Conservation (phyloP, 1,140 invertebrate genomes). For the Microplitis mediator region DNA sequence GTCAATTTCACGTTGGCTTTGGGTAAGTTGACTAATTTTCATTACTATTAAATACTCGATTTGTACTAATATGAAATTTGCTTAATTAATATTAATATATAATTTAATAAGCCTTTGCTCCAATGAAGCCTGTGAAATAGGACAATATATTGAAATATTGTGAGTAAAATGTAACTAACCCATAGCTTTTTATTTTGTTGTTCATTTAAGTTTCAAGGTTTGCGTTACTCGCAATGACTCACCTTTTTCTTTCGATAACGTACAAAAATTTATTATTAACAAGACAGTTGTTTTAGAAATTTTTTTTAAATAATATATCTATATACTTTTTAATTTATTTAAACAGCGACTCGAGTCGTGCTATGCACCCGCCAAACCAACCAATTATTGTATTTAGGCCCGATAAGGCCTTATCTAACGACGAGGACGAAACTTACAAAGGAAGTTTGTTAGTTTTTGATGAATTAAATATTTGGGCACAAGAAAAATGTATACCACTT, state of each 20-base stretch:
- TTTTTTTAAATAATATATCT: slow-evolving; percentile 18
- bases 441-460: slow-evolving; percentile 77
- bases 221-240: no score
- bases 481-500: slow-evolving; percentile 85
- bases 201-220: background rate
- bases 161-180: slow-evolving; percentile 46
- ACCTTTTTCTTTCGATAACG: no score
- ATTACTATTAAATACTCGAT: slow-evolving; percentile 8
- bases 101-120: slow-evolving; percentile 58
- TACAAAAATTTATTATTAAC: no score
- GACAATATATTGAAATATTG: slow-evolving; percentile 52
- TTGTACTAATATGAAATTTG: background rate
- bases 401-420: slow-evolving; percentile 77
- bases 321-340: slow-evolving; percentile 20
- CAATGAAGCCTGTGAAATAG: slow-evolving; percentile 58
- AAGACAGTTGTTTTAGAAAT: background rate
- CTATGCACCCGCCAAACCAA: slow-evolving; percentile 82
- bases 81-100: slow-evolving; percentile 25
- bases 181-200: background rate
- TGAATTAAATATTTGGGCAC: slow-evolving; percentile 84
- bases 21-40: slow-evolving; percentile 71
- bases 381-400: slow-evolving; percentile 83
- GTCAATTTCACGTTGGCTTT: slow-evolving; percentile 91
- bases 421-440: slow-evolving; percentile 80
- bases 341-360: slow-evolving; percentile 64